A percentile compares a stretch with the other conserved stretches of the same genome.
phyloP scores from a whole-genome alignment of 2,113 vertebrate species.

The Atherinomorus stipes region DNA sequence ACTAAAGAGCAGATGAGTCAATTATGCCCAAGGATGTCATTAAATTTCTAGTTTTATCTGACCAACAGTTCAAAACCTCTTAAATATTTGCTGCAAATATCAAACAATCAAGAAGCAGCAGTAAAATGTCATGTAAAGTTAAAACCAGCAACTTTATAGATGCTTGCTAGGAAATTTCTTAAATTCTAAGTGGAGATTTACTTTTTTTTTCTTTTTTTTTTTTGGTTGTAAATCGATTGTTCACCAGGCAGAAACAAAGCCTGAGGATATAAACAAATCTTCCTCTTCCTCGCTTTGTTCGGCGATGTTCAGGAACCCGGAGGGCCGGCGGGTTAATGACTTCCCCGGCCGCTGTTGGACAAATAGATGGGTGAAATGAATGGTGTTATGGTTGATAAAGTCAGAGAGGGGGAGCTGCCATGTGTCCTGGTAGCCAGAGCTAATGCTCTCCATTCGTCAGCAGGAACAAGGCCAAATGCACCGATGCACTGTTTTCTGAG shows the following conservation, averaged over 20 bases:
- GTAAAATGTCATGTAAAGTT: too few relatives aligned
- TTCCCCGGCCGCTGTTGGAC: conserved; percentile 40
- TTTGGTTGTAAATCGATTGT: background rate
- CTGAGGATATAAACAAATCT: background rate
- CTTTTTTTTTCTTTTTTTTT: background rate
- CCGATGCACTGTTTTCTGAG: background rate
- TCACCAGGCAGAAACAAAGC: background rate
- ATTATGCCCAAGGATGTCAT: too few relatives aligned
- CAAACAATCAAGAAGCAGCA: too few relatives aligned
- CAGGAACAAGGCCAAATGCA: conserved; percentile 21
- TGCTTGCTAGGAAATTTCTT: background rate
- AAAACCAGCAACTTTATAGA: background rate
- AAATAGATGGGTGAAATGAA: conserved; percentile 31
- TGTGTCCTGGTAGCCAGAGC: conserved; percentile 41
- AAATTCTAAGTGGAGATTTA: background rate
- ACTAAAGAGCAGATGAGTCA: too few relatives aligned
- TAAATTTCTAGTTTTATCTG: too few relatives aligned
- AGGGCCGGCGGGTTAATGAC: conserved; percentile 52
- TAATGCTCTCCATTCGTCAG: conserved; percentile 60
- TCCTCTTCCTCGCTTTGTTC: conserved; percentile 1
- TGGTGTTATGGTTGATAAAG: conserved; percentile 52
- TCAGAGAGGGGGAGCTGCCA: conserved; percentile 35
- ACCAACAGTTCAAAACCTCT: too few relatives aligned
- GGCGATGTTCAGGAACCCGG: conserved; percentile 22
- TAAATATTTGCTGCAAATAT: too few relatives aligned